A percentile compares a stretch with the other conserved stretches of the same genome.
Conservation (phyloP, 2,888 invertebrate genomes). For the Horisme vitalbata region DNA sequence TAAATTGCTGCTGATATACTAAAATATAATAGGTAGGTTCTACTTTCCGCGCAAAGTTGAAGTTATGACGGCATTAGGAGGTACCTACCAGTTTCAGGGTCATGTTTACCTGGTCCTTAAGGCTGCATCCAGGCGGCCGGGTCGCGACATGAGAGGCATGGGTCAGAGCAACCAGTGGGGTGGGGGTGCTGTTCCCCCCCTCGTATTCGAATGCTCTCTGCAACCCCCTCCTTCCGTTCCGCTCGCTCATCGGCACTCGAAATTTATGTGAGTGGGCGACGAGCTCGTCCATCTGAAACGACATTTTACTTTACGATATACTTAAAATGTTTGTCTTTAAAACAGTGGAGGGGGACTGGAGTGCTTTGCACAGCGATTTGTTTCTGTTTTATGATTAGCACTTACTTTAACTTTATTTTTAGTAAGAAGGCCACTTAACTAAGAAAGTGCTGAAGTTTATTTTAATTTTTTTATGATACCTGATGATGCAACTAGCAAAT, state of each 20-base stretch:
- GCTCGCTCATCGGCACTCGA: constrained; percentile 65
- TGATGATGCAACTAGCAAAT: too few species aligned
- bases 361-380: constrained; percentile 25
- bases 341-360: constrained; percentile 24
- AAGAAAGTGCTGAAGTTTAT: too few species aligned
- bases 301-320: constrained; percentile 32
- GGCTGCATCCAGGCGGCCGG: constrained; percentile 64
- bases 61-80: too few species aligned
- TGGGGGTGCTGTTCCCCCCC: constrained; percentile 50
- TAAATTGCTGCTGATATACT: too few species aligned
- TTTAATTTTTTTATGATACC: too few species aligned
- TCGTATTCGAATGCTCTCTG: constrained; percentile 55
- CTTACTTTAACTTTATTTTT: constrained; percentile 10
- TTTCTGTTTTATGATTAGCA: constrained; percentile 25
- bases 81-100: not conserved
- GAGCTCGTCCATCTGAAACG: constrained; percentile 67
- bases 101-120: constrained; percentile 53
- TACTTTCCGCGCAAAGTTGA: too few species aligned
- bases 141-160: constrained; percentile 72
- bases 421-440: constrained; percentile 17
- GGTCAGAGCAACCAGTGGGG: constrained; percentile 65
- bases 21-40: not conserved
- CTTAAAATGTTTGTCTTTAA: constrained; percentile 28
- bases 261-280: constrained; percentile 73
- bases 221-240: constrained; percentile 57